Percentiles rank a stretch among this genome's conserved stretches.
Conservation (phyloP, 1,140 invertebrate species). For the honey bee (Apis mellifera) region DNA sequence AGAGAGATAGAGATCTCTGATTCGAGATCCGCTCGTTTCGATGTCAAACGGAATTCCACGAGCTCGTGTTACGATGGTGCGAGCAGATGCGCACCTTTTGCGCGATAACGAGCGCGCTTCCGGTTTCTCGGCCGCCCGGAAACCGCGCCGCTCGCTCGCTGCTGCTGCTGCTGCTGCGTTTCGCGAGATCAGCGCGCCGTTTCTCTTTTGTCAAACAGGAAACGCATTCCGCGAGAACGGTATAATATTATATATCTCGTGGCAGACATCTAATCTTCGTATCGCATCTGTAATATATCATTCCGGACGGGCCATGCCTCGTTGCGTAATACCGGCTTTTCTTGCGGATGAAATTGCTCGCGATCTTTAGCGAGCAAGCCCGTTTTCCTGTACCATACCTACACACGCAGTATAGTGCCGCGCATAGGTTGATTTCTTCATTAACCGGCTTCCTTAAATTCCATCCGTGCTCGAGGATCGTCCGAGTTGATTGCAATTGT, state of each 20-base stretch:
- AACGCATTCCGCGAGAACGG: slow-evolving; percentile 24
- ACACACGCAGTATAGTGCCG: not conserved
- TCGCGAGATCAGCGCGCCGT: slow-evolving; percentile 3
- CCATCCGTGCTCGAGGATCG: not conserved
- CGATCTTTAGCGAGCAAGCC: slow-evolving; percentile 36
- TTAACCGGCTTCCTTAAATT: slow-evolving; percentile 23
- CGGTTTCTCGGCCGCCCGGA: slow-evolving; percentile 14
- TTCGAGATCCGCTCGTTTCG: slow-evolving; percentile 9
- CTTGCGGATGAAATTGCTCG: slow-evolving; percentile 52
- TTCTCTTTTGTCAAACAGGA: slow-evolving; percentile 51
- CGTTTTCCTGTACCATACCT: slow-evolving; percentile 13
- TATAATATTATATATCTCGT: slow-evolving; percentile 42
- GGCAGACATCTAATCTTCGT: slow-evolving; percentile 44
- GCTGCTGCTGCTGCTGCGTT: not conserved
- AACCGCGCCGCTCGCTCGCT: not conserved
- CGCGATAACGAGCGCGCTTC: slow-evolving; percentile 25
- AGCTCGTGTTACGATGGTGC: slow-evolving; percentile 19
- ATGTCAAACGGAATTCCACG: slow-evolving; percentile 24
- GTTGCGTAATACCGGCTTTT: slow-evolving; percentile 49
- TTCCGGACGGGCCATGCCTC: slow-evolving; percentile 21
- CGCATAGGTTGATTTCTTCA: slow-evolving; percentile 42
- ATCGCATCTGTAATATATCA: slow-evolving; percentile 52
- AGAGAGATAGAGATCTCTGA: slow-evolving; percentile 27
- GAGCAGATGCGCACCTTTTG: slow-evolving; percentile 33
- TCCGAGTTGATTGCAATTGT: not conserved